Conservation (phyloP, 30 jellyfish, hydroid and myxozoan species). For the Cassiopea andromeda region DNA sequence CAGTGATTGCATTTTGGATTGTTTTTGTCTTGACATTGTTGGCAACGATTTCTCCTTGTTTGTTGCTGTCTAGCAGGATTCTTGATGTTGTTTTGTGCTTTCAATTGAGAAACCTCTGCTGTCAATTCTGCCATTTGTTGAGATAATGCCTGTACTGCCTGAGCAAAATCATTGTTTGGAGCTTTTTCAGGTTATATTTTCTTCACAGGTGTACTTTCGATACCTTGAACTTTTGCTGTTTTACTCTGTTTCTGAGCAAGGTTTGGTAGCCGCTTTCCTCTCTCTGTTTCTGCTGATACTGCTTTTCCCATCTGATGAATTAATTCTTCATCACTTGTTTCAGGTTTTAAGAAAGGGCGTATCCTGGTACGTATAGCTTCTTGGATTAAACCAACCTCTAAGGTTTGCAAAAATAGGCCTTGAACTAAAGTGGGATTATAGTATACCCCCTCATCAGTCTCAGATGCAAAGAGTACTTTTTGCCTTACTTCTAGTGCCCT, state of each 20-base stretch:
- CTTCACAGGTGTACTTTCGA: not conserved
- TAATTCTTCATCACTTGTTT: constrained; percentile 12
- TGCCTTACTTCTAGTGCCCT: constrained; percentile 46
- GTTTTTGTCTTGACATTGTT: constrained; percentile 13
- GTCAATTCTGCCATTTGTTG: constrained; percentile 26
- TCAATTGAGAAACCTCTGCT: constrained; percentile 26
- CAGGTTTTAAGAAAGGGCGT: constrained; percentile 30
- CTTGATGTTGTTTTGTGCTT: not conserved
- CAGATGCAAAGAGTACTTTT: constrained; percentile 57
- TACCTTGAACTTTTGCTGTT: constrained; percentile 15
- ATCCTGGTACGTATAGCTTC: constrained; percentile 36
- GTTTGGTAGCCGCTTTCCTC: not conserved
- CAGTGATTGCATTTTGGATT: constrained; percentile 13
- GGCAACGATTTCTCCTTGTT: constrained; percentile 4
- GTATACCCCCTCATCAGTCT: constrained; percentile 37
- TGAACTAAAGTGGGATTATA: constrained; percentile 48
- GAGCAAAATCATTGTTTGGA: not conserved
- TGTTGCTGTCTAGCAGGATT: constrained; percentile 10
- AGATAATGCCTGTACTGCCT: constrained; percentile 15
- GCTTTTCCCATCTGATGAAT: constrained; percentile 33
- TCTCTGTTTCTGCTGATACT: constrained; percentile 23
- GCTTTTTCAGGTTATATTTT: not conserved
- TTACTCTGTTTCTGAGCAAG: not conserved
- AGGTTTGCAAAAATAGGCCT: constrained; percentile 54
- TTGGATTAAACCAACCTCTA: constrained; percentile 43